phyloP scores from a whole-genome alignment of 2,797 vertebrate species.

The Gallinago stenura region DNA sequence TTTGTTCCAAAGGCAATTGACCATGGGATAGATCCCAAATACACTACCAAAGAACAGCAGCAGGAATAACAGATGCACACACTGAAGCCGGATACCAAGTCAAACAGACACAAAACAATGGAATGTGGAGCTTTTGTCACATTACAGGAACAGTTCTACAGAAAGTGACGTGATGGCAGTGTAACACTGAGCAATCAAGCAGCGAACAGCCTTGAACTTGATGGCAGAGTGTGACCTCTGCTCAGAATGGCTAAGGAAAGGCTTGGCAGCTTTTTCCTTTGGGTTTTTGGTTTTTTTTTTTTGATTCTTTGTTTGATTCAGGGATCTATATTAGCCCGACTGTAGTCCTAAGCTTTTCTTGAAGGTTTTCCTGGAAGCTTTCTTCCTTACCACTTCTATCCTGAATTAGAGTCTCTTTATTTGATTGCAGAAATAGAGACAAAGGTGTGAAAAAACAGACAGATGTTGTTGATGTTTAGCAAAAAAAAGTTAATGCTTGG shows the following conservation, averaged over 20 bases:
- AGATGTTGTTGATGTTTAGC: background rate
- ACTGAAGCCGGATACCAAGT: background rate
- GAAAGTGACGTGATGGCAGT: background rate
- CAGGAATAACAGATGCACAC: background rate
- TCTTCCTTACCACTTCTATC: background rate
- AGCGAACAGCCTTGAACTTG: background rate
- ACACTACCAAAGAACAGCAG: background rate
- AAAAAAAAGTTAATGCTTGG: background rate
- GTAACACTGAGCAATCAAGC: background rate
- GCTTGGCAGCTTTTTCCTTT: background rate
- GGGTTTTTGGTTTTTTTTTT: background rate
- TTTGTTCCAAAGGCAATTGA: background rate
- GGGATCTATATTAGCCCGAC: background rate
- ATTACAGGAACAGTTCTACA: rapidly evolving
- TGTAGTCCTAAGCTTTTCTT: background rate
- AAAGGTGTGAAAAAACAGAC: background rate
- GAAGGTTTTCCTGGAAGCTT: background rate
- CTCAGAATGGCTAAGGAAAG: background rate
- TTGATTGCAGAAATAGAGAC: background rate
- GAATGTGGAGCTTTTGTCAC: background rate
- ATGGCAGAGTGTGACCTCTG: background rate
- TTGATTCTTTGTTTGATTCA: background rate
- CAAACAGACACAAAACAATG: background rate
- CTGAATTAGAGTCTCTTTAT: background rate
- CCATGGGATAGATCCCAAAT: background rate